Evolutionary conservation across 2,797 vertebrate genomes (phyloP).

Genomic region (Borostomias antarcticus): DNA sequence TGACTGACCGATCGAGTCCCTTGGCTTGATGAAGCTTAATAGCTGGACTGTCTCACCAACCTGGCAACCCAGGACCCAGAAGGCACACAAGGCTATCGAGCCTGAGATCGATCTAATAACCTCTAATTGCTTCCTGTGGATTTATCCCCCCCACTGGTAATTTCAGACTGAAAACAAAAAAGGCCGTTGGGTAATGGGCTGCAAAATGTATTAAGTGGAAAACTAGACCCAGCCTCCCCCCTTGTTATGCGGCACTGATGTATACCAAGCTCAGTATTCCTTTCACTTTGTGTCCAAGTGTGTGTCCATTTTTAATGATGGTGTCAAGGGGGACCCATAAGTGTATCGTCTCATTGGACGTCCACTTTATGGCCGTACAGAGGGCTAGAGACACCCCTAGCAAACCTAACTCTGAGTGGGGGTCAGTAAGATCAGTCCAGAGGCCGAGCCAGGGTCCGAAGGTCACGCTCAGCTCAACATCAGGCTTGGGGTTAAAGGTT

Average conservation of each 20-base stretch:
- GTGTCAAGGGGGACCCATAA: not conserved
- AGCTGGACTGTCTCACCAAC: constrained; percentile 1
- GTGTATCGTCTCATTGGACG: not conserved
- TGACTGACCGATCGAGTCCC: not conserved
- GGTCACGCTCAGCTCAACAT: not conserved
- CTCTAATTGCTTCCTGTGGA: constrained; percentile 32
- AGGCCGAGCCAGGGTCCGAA: not conserved
- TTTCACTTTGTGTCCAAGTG: too few species aligned
- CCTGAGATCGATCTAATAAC: constrained; percentile 15
- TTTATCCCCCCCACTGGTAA: constrained; percentile 19
- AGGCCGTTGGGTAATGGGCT: constrained; percentile 6
- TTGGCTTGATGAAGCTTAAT: constrained; percentile 14
- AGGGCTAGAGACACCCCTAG: not conserved
- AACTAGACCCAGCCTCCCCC: not conserved
- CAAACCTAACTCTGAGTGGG: not conserved
- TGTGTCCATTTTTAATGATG: not conserved
- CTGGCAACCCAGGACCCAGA: constrained; percentile 9
- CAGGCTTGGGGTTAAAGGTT: not conserved
- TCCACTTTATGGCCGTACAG: not conserved
- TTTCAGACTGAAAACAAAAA: constrained; percentile 26
- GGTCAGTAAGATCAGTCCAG: not conserved
- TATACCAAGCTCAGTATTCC: too few species aligned
- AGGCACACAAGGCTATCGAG: constrained; percentile 14
- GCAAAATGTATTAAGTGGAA: constrained; percentile 10
- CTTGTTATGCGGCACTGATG: too few species aligned